Evolutionary conservation across 2,888 invertebrate species (phyloP).

Genomic region (Automeris io): DNA sequence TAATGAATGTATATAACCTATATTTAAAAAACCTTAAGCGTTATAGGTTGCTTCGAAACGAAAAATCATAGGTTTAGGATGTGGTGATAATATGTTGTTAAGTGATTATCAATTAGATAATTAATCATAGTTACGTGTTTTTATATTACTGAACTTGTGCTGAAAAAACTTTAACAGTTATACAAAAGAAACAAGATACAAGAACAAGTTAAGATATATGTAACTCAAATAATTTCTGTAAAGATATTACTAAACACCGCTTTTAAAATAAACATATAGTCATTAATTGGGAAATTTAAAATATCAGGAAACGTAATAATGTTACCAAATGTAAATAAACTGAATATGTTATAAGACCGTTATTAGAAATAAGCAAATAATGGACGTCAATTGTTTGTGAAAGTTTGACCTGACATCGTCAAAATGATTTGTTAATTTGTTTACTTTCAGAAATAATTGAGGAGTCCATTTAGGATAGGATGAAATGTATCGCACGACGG

Average conservation of each 20-base stretch:
- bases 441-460: conserved; percentile 12
- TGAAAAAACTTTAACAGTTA: too few relatives aligned
- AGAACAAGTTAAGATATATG: too few relatives aligned
- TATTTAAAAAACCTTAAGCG: conserved; percentile 4
- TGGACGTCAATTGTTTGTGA: neutral
- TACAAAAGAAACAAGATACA: too few relatives aligned
- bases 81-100: conserved; percentile 71
- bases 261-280: too few relatives aligned
- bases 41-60: conserved; percentile 51
- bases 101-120: conserved; percentile 48
- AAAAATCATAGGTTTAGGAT: conserved; percentile 63
- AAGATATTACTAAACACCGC: too few relatives aligned
- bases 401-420: neutral
- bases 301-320: too few relatives aligned
- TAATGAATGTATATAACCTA: conserved; percentile 10
- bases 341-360: neutral
- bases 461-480: conserved; percentile 12
- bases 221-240: too few relatives aligned
- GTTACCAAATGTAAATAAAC: neutral
- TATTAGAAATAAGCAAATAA: neutral
- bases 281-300: too few relatives aligned
- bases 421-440: conserved; percentile 1
- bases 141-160: conserved; percentile 16
- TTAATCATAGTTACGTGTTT: conserved; percentile 16
- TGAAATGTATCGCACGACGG: conserved; percentile 14